Conservation (phyloP, 2,797 vertebrate genomes). For the Psittacula derbiana region DNA sequence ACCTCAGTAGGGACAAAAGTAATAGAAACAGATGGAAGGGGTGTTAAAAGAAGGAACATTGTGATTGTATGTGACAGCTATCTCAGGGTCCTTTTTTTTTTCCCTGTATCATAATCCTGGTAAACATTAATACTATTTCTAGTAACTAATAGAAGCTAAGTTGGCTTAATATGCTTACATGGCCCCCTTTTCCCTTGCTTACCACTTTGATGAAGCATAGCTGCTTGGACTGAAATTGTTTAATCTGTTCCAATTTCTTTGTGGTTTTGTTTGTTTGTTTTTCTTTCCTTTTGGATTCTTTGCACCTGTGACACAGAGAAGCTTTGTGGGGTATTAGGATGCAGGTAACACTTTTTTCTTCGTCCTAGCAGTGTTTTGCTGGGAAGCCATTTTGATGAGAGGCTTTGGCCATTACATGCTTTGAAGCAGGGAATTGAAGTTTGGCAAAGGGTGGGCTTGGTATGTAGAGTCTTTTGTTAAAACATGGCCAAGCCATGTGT, state of each 20-base stretch:
- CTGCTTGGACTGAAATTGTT: neutral
- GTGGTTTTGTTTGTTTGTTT: neutral
- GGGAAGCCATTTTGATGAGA: neutral
- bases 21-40: conserved; percentile 12
- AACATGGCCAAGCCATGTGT: neutral
- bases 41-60: neutral
- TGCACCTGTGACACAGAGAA: neutral
- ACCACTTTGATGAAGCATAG: neutral
- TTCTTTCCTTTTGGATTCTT: neutral
- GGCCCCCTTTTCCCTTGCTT: neutral
- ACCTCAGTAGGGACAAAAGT: neutral
- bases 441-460: neutral
- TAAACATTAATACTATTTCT: conserved; percentile 1
- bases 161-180: neutral
- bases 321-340: neutral
- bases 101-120: neutral
- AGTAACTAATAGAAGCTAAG: neutral
- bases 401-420: neutral
- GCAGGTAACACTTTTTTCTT: neutral
- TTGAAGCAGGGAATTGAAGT: neutral
- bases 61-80: neutral
- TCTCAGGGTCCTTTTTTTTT: neutral
- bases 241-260: neutral
- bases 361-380: neutral
- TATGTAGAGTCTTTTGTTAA: neutral